Percentiles rank a stretch among this genome's conserved stretches.
These are phyloP conservation scores for Bombus huntii DNA, from an alignment of 1,140 invertebrate genomes.

Conservation along the genomic window DNA sequence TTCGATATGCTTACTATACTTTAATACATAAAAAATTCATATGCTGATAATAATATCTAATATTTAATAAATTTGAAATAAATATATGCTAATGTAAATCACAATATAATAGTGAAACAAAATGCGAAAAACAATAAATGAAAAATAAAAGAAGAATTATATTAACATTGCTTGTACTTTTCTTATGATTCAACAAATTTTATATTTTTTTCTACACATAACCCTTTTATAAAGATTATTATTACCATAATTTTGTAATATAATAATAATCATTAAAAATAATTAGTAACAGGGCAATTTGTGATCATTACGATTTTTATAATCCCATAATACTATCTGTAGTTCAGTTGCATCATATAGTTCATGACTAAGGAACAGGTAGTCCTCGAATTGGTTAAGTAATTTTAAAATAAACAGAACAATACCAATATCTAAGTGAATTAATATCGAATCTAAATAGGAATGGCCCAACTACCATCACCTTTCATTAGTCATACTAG, in stretches of 20 bases:
- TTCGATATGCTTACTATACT: not conserved
- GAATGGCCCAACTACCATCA: constrained; percentile 75
- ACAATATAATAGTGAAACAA: not conserved
- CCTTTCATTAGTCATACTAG: constrained; percentile 85
- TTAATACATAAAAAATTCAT: not conserved
- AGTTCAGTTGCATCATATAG: not conserved
- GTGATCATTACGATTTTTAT: not conserved
- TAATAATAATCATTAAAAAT: not conserved
- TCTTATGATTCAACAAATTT: not conserved
- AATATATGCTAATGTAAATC: not conserved
- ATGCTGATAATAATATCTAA: not conserved
- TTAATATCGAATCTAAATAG: not conserved
- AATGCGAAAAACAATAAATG: not conserved
- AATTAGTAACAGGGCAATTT: not conserved
- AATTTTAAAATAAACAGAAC: not conserved
- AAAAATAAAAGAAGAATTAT: not conserved
- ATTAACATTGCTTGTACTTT: not conserved
- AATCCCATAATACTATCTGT: not conserved
- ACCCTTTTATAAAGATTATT: not conserved
- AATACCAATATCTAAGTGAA: not conserved
- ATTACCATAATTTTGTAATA: not conserved
- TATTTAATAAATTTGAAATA: not conserved
- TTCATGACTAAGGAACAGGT: not conserved
- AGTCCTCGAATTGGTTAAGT: not conserved
- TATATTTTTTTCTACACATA: not conserved